These are phyloP conservation scores for Notothenia rossii DNA, from an alignment of 2,113 vertebrate genomes.

Conservation along the genomic window DNA sequence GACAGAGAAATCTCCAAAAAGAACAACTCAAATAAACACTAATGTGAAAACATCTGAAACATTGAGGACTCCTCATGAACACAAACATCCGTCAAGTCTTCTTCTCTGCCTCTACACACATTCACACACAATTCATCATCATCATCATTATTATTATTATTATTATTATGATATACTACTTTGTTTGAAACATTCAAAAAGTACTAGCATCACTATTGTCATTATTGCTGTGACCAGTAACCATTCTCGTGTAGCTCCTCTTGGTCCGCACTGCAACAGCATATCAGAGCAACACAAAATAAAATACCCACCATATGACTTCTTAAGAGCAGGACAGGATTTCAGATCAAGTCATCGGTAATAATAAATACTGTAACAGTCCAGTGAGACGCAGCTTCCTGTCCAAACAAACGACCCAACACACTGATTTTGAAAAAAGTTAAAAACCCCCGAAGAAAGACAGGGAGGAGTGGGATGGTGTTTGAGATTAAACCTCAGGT, in stretches of 20 bases:
- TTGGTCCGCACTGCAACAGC: conserved; percentile 69
- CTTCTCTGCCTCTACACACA: conserved; percentile 36
- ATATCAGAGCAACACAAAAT: conserved; percentile 55
- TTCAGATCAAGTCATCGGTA: conserved; percentile 49
- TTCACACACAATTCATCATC: conserved; percentile 38
- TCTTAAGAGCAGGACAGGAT: conserved; percentile 59
- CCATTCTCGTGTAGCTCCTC: conserved; percentile 44
- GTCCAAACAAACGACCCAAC: conserved; percentile 26
- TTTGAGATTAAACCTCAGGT: conserved; percentile 13
- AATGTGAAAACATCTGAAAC: conserved; percentile 49
- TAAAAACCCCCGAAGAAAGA: conserved; percentile 26
- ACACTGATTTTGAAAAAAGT: conserved; percentile 23
- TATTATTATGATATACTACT: conserved; percentile 66
- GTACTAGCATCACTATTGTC: conserved; percentile 62
- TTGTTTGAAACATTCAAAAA: conserved; percentile 73
- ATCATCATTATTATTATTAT: conserved; percentile 40
- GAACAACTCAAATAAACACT: conserved; percentile 15
- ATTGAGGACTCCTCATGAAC: conserved; percentile 41
- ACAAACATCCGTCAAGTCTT: conserved; percentile 23
- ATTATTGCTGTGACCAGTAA: conserved; percentile 73
- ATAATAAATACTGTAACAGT: conserved; percentile 82
- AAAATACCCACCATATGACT: conserved; percentile 45
- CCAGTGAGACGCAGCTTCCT: conserved; percentile 15
- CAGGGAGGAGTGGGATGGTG: conserved; percentile 15
- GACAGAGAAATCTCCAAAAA: conserved; percentile 18